A percentile compares a stretch with the other conserved stretches of the same genome.
Conservation (phyloP, 2,113 vertebrate species). For the Lampris incognitus region DNA sequence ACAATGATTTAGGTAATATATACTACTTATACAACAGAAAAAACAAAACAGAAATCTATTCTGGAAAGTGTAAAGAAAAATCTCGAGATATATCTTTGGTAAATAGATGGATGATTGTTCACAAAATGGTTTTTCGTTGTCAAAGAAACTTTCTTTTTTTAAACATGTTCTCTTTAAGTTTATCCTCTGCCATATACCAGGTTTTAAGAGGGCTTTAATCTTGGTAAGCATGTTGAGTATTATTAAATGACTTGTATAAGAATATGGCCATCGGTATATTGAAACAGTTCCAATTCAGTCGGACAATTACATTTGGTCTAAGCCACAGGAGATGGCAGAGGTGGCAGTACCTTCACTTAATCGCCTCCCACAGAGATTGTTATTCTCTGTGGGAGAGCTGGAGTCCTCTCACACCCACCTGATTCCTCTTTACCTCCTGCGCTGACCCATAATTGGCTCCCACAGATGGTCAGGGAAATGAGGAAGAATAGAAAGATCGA, state of each 20-base stretch:
- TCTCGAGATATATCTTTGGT: too few species aligned
- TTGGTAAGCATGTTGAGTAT: background rate
- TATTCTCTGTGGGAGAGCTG: conserved; percentile 64
- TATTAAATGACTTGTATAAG: background rate
- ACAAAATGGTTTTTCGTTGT: background rate
- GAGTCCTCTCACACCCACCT: conserved; percentile 56
- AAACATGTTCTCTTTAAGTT: too few species aligned
- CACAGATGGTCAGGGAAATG: conserved; percentile 35
- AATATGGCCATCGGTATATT: background rate
- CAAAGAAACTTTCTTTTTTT: too few species aligned
- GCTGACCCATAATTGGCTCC: conserved; percentile 57
- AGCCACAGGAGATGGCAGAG: conserved; percentile 42
- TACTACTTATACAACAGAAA: too few species aligned
- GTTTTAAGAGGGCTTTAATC: too few species aligned
- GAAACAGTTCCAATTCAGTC: conserved; percentile 3
- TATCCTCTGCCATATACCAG: too few species aligned
- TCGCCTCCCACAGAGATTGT: conserved; percentile 62
- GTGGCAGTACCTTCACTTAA: conserved; percentile 58
- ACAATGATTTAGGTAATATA: too few species aligned
- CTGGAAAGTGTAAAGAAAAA: too few species aligned
- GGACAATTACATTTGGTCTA: conserved; percentile 29
- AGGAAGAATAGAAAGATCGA: background rate
- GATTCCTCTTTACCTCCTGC: conserved; percentile 27
- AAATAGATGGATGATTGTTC: too few species aligned
- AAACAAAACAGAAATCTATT: too few species aligned